phyloP scores from a whole-genome alignment of 2,888 invertebrate genomes.

The Oasisia sp. region DNA sequence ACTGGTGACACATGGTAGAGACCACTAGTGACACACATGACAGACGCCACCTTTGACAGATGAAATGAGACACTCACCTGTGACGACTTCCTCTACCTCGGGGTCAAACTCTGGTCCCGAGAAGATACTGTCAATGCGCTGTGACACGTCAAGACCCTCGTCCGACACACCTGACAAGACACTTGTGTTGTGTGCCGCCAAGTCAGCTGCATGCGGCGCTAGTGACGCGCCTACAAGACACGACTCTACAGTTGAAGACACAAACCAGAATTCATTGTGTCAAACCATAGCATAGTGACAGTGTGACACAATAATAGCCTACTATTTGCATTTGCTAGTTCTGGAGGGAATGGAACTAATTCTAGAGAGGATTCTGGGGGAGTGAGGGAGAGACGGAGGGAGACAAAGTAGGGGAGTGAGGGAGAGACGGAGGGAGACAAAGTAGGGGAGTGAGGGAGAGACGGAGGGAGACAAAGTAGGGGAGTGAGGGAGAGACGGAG shows the following conservation, averaged over 20 bases:
- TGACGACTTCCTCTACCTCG: conserved; percentile 58
- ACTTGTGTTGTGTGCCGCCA: conserved; percentile 35
- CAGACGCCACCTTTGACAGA: no score
- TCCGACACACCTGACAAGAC: conserved; percentile 56
- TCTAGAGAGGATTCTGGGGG: no score
- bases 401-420: no score
- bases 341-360: no score
- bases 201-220: background rate
- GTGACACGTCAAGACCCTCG: conserved; percentile 62
- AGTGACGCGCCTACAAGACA: background rate
- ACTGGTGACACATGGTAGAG: no score
- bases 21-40: no score
- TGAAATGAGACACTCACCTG: conserved; percentile 46
- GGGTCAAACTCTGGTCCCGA: conserved; percentile 58
- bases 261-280: background rate
- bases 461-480: no score
- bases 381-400: no score
- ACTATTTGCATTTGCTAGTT: no score
- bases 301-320: background rate
- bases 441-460: no score
- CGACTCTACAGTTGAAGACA: background rate
- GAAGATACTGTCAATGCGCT: conserved; percentile 60
- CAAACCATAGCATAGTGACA: background rate
- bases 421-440: no score
- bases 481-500: no score